Percentiles rank a stretch among this genome's conserved stretches.
These are phyloP conservation scores for Microchrysa polita DNA, from an alignment of 2,888 invertebrate genomes.

Conservation along the genomic window DNA sequence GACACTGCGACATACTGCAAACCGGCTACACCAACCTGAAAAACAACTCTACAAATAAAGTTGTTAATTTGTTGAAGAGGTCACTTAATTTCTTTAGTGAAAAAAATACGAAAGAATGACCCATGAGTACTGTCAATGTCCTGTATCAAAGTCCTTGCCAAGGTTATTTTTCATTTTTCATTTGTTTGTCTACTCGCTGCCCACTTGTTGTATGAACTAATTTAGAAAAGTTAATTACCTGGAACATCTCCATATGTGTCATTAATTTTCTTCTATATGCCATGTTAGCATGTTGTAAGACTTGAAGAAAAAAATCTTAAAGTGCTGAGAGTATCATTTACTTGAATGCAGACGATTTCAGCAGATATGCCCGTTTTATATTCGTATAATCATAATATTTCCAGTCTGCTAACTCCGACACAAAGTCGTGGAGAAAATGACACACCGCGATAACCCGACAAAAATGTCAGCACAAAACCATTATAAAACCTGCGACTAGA, in stretches of 20 bases:
- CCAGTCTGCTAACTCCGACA: constrained; percentile 36
- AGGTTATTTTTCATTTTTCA: too few relatives aligned
- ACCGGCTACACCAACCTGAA: too few relatives aligned
- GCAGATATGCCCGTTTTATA: constrained; percentile 9
- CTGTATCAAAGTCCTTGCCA: too few relatives aligned
- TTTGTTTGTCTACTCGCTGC: too few relatives aligned
- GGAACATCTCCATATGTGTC: neutral
- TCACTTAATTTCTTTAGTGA: too few relatives aligned
- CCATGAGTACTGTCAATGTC: too few relatives aligned
- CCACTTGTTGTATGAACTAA: too few relatives aligned
- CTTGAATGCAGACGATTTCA: neutral
- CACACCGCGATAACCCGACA: neutral
- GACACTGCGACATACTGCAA: too few relatives aligned
- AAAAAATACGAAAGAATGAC: too few relatives aligned
- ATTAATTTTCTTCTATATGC: neutral
- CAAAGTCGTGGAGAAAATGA: constrained; percentile 16
- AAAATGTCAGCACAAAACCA: neutral
- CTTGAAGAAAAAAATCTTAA: neutral
- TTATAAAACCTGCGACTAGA: neutral
- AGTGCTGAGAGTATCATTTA: neutral
- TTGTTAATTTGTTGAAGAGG: too few relatives aligned
- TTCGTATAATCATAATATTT: constrained; percentile 10
- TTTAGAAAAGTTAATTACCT: neutral
- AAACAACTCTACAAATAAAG: too few relatives aligned
- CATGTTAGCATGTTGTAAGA: neutral